Base-by-base conservation (phyloP, 2,113 vertebrate species). In the Pseudopodoces humilis region DNA sequence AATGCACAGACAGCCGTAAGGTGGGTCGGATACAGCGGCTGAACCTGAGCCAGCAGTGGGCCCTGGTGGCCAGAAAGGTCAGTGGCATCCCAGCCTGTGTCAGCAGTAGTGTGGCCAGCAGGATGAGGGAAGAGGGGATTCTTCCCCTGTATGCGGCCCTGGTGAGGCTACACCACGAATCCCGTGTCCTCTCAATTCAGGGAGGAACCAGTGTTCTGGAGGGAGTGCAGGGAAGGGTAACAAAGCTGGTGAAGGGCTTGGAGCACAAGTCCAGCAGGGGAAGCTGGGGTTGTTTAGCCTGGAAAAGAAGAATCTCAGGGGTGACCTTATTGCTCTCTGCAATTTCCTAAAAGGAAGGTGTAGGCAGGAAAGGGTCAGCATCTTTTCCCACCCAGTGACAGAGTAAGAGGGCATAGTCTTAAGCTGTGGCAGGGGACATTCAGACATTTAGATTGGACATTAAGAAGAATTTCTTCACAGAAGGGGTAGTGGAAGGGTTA, bases 401-500 rank as follows among this genome's bases (percentile, higher is more conserved):
- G 41, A 37, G 33, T 27, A 18, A 55, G 23, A 43, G 20, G 30
- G 31, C 13, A 21, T 7, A 15, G 15, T 65, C 13, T 33, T 21
- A 52, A 59, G 17, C 23, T 59, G 13, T 52, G 10, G 8, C 8
- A 52, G 37, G 22, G 7, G 10, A 41, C 60, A 46, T 35, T 23
- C 52, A 50, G 12, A 44, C 3, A 19, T 24, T 58, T 7, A n/a
- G 4, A 7, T 11, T 44, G 37, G 52, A 81, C 3, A n/a, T 59
- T 24, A 59, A 27, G 27, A 78, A 62, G 16, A 67, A 46, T 67
- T 88, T 67, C 37, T 52, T 82, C 37, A 74, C 23, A n/a, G 37
- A 37, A 52, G 3, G 8, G 7, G 6, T 2, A n/a, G 3, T 35
- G 17, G 30, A 55, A 64, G 37, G 33, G 15, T 37, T 0, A 0